Percentiles rank a stretch among this genome's conserved stretches.
phyloP scores from a whole-genome alignment of 2,797 vertebrate species.

The Mallotus villosus region DNA sequence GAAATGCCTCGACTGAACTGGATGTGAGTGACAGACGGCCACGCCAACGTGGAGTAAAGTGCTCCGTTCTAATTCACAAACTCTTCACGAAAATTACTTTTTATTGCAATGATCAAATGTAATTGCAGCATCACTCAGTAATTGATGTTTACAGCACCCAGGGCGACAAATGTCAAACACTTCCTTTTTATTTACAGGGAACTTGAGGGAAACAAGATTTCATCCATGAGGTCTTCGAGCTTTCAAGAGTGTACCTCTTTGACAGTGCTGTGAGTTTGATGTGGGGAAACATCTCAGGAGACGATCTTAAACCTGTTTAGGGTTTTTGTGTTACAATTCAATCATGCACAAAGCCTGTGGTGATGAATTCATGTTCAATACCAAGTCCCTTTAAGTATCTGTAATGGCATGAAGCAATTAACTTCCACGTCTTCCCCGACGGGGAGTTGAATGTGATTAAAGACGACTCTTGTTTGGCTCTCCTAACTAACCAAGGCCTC shows the following conservation, averaged over 20 bases:
- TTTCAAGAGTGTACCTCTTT: slow-evolving; percentile 42
- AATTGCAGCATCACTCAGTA: not conserved
- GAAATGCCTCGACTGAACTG: slow-evolving; percentile 53
- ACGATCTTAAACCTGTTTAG: not conserved
- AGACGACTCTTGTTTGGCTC: not conserved
- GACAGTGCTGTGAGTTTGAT: slow-evolving; percentile 36
- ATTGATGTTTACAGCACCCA: not conserved
- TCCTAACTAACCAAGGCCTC: not conserved
- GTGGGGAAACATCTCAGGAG: not conserved
- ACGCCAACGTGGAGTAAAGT: too few relatives aligned
- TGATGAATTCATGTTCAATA: not conserved
- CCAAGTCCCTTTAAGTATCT: not conserved
- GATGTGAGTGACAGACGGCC: slow-evolving; percentile 33
- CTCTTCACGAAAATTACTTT: not conserved
- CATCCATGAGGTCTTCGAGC: slow-evolving; percentile 2
- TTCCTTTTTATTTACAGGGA: slow-evolving; percentile 37
- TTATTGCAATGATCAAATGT: not conserved
- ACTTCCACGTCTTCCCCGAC: not conserved
- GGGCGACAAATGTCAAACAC: not conserved
- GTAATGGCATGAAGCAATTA: not conserved
- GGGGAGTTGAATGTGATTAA: not conserved
- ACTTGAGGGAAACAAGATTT: slow-evolving; percentile 53
- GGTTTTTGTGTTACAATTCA: not conserved
- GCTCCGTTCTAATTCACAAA: not conserved
- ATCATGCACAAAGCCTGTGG: not conserved